phyloP scores from a whole-genome alignment of 1,140 invertebrate species.

The Condylostylus longicornis region DNA sequence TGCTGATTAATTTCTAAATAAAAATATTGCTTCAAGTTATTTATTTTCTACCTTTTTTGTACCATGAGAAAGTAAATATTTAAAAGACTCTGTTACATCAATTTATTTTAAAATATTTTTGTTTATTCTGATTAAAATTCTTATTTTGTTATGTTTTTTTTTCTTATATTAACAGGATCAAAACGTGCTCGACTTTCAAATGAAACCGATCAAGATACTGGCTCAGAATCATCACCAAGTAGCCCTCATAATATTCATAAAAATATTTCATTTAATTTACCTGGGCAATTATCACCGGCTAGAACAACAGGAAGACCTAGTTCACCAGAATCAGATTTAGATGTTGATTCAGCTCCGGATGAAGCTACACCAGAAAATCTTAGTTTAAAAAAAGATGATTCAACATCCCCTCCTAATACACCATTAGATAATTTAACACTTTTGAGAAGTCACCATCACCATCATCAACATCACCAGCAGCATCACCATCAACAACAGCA shows the following conservation, averaged over 20 bases:
- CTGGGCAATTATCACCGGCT: constrained; percentile 33
- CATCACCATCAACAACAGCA: too few species aligned
- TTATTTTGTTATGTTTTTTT: constrained; percentile 18
- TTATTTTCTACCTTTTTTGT: too few species aligned
- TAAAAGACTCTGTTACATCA: too few species aligned
- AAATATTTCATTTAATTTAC: constrained; percentile 28
- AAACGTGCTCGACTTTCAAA: constrained; percentile 37
- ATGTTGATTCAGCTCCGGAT: constrained; percentile 36
- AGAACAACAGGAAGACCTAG: constrained; percentile 30
- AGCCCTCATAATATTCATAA: constrained; percentile 34
- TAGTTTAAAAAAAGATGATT: constrained; percentile 37
- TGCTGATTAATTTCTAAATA: too few species aligned
- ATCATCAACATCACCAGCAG: constrained; percentile 28
- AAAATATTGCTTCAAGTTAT: too few species aligned
- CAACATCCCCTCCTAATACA: constrained; percentile 26
- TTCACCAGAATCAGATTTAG: constrained; percentile 36
- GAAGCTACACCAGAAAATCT: constrained; percentile 46
- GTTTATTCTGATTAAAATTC: not conserved
- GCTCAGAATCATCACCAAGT: constrained; percentile 35
- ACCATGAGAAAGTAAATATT: too few species aligned
- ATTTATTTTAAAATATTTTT: not conserved
- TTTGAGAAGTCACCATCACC: constrained; percentile 31
- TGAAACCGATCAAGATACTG: constrained; percentile 31
- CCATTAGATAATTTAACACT: constrained; percentile 25
- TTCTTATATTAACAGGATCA: too few species aligned